Evolutionary conservation across 1,140 invertebrate species (phyloP).

Genomic region (Temnothorax nylanderi): DNA sequence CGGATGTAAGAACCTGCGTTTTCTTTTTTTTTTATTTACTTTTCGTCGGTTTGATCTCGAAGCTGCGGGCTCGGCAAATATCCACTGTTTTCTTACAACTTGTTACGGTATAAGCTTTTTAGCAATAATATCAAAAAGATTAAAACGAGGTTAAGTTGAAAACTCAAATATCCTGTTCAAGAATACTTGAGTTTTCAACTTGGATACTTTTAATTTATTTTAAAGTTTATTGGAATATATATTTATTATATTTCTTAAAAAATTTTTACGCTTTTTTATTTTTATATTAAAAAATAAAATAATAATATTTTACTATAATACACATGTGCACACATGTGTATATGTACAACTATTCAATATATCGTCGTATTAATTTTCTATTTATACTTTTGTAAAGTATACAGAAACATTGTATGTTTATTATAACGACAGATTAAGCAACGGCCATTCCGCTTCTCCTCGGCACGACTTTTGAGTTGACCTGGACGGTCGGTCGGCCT

Average conservation of each 20-base stretch:
- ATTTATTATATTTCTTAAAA: background rate
- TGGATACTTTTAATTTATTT: background rate
- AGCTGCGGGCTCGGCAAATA: slow-evolving; percentile 59
- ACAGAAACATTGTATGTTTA: slow-evolving; percentile 19
- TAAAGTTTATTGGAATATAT: background rate
- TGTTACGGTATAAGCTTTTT: background rate
- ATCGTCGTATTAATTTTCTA: background rate
- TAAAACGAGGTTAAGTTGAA: background rate
- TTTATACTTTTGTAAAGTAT: slow-evolving; percentile 2
- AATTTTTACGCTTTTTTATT: background rate
- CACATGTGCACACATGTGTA: background rate
- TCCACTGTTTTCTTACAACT: slow-evolving; percentile 25
- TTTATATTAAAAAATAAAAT: background rate
- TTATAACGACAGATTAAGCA: slow-evolving; percentile 23
- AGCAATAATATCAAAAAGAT: background rate
- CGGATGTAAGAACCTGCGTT: slow-evolving; percentile 66
- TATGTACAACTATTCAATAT: background rate
- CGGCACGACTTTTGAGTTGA: slow-evolving; percentile 38
- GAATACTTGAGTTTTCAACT: background rate
- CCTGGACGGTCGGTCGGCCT: background rate
- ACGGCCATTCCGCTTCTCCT: slow-evolving; percentile 1
- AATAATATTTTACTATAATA: background rate
- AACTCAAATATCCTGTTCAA: background rate
- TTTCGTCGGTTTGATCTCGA: slow-evolving; percentile 61
- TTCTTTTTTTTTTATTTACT: slow-evolving; percentile 13